These are phyloP conservation scores for Drosophila limbata DNA, from an alignment of 2,888 invertebrate genomes.

Conservation along the genomic window DNA sequence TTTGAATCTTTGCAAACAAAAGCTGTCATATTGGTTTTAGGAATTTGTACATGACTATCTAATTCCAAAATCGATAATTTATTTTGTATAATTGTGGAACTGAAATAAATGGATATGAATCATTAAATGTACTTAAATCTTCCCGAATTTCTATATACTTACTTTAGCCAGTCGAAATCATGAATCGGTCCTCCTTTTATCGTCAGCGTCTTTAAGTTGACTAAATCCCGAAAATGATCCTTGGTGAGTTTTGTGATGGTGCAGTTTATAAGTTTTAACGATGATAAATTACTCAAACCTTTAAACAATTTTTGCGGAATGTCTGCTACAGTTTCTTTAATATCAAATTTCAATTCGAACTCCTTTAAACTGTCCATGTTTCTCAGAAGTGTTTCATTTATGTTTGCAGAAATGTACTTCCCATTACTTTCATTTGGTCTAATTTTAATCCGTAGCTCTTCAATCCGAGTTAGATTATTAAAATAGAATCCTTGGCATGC, in stretches of 20 bases:
- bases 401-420: not conserved
- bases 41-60: not conserved
- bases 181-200: not conserved
- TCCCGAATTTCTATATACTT: not conserved
- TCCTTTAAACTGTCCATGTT: not conserved
- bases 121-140: not conserved
- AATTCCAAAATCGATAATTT: not conserved
- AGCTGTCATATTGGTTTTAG: not conserved
- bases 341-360: not conserved
- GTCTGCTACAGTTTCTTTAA: not conserved
- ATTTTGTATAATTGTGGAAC: not conserved
- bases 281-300: not conserved
- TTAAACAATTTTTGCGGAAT: not conserved
- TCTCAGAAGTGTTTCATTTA: not conserved
- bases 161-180: not conserved
- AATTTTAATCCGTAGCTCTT: not conserved
- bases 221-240: not conserved
- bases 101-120: not conserved
- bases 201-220: not conserved
- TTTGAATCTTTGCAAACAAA: not conserved
- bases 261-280: not conserved
- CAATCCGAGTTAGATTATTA: not conserved
- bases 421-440: too few relatives aligned
- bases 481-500: not conserved
- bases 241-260: not conserved